Percentiles rank a stretch among this genome's conserved stretches.
These are phyloP conservation scores for Blastomussa wellsi DNA, from an alignment of 92 coral and sea anemone genomes.

Conservation along the genomic window DNA sequence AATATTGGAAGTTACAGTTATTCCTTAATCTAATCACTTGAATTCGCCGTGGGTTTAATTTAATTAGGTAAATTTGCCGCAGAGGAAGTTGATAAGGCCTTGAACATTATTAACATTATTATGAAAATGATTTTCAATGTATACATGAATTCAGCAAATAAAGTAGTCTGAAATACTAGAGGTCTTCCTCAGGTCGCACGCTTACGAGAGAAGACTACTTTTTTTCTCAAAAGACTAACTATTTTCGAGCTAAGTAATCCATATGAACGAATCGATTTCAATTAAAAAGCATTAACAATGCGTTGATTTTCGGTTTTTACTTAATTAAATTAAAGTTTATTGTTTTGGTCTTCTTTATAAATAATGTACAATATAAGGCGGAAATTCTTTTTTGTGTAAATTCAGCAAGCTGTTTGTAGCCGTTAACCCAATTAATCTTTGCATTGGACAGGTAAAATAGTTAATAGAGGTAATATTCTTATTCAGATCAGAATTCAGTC, in stretches of 20 bases:
- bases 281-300: not conserved
- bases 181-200: too few species aligned
- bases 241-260: not conserved
- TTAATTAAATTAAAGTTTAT: not conserved
- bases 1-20: not conserved
- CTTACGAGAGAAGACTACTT: too few species aligned
- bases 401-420: not conserved
- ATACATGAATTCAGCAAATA: not conserved
- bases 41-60: not conserved
- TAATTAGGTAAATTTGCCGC: not conserved
- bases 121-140: not conserved
- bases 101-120: not conserved
- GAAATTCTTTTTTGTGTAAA: not conserved
- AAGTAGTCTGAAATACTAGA: too few species aligned
- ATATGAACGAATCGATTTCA: not conserved
- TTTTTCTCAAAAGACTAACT: not conserved
- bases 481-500: not conserved
- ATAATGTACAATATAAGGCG: not conserved
- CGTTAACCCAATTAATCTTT: not conserved
- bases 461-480: not conserved
- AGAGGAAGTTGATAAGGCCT: not conserved
- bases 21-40: not conserved
- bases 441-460: not conserved
- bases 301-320: not conserved
- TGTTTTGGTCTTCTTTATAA: not conserved